Percentiles rank a stretch among this genome's conserved stretches.
Conservation (phyloP, 2,888 invertebrate species). For the Lasioglossum marginatum region DNA sequence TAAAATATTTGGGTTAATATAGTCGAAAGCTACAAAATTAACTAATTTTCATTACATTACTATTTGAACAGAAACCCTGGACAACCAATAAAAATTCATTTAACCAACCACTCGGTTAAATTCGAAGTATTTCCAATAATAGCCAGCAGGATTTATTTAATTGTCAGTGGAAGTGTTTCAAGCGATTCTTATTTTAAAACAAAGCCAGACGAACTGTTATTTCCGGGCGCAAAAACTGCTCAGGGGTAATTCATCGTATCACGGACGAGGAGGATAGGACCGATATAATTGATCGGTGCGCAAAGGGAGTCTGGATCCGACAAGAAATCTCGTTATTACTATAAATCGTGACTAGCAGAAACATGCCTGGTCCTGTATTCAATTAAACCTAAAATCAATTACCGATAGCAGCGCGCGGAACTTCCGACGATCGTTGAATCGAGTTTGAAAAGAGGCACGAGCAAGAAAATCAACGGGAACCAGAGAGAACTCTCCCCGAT, state of each 20-base stretch:
- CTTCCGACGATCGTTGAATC: slow-evolving; percentile 43
- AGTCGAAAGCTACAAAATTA: too few species aligned
- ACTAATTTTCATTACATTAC: too few species aligned
- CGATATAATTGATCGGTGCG: slow-evolving; percentile 10
- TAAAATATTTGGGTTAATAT: too few species aligned
- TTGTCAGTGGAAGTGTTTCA: background rate
- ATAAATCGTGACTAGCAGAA: slow-evolving; percentile 40
- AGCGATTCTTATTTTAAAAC: background rate
- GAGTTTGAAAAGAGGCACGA: slow-evolving; percentile 24
- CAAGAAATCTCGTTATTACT: slow-evolving; percentile 42
- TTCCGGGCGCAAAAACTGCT: slow-evolving; percentile 1
- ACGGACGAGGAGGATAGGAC: slow-evolving; percentile 7
- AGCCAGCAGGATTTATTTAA: background rate
- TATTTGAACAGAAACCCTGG: too few species aligned
- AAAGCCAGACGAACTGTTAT: background rate
- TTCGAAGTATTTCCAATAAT: background rate
- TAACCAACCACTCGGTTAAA: too few species aligned
- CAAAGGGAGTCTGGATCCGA: too few species aligned
- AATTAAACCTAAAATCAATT: slow-evolving; percentile 59
- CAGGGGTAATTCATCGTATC: slow-evolving; percentile 21
- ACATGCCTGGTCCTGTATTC: slow-evolving; percentile 22
- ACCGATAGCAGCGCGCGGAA: slow-evolving; percentile 17
- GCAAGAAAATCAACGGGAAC: slow-evolving; percentile 32
- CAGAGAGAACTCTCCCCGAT: slow-evolving; percentile 16
- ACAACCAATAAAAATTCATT: background rate